These are phyloP conservation scores for Gymnogyps californianus DNA, from an alignment of 2,113 vertebrate genomes.

Conservation along the genomic window DNA sequence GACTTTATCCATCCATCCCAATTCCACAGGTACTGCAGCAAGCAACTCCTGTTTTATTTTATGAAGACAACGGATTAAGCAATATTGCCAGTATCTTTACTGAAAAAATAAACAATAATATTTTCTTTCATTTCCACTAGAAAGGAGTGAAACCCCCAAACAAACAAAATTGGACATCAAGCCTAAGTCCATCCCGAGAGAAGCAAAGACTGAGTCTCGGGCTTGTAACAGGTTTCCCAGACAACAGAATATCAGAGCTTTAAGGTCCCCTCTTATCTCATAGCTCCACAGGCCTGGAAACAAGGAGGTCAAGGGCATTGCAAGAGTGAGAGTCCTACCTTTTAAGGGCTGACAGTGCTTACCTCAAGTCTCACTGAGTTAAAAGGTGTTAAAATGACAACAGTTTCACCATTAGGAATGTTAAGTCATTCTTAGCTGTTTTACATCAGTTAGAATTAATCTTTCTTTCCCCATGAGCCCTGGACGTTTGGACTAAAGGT, in stretches of 20 bases:
- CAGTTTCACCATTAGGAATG: background rate
- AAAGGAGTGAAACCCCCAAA: background rate
- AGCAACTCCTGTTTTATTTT: background rate
- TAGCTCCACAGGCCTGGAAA: background rate
- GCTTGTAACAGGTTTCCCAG: background rate
- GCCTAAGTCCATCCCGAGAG: background rate
- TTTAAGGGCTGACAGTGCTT: background rate
- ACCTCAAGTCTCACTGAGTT: background rate
- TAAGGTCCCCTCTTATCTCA: background rate
- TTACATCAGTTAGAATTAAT: slow-evolving; percentile 24
- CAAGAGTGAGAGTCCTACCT: background rate
- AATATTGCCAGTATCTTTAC: background rate
- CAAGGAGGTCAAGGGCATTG: background rate
- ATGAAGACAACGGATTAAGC: background rate
- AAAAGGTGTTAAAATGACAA: background rate
- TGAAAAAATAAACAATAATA: background rate
- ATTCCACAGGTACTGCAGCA: background rate
- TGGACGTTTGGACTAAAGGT: background rate
- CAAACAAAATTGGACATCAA: background rate
- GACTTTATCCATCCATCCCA: background rate
- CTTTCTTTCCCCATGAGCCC: background rate
- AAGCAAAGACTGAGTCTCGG: background rate
- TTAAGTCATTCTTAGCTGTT: slow-evolving; percentile 6
- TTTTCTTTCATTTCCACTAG: background rate
- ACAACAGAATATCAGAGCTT: background rate